Evolutionary conservation across 2,888 invertebrate genomes (phyloP), one percentile per base, ranked within the genome.

Genomic region (Drosophila sordidula): DNA sequence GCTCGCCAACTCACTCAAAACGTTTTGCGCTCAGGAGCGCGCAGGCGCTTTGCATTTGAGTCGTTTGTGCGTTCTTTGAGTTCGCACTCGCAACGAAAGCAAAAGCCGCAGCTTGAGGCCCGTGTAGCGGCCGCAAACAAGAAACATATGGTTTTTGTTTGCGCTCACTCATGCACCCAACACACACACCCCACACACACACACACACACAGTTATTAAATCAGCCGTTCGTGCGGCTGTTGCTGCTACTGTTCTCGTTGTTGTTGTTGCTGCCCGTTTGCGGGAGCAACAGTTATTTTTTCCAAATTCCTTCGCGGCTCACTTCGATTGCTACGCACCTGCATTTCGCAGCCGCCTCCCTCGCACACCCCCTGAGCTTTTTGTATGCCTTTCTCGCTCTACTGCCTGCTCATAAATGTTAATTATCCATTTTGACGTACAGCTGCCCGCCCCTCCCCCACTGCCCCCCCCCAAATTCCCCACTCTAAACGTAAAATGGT

Each of bases 131-230:
- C 44, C 54, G 66, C 82, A 66, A 78, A 80, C 74, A 82, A 68
- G 76, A 80, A 87, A 87, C 87, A 87, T 89, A 87, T 87, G 87
- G 89, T 89, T 80, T 80, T 72, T 80, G 75, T 80, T 78, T 83
- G 78, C 70, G 50, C 87, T 78, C 75, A 80, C 64, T 70, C 74
- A 76, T 45, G 42, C 66, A 54, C 65, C 49, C 8, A 45, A 46
- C 64, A 44, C 47, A 44, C 49, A 26, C 29, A 44, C 62, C 49
- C 8, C 47, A 46, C 64, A 44, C 47, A 44, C 49, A 26, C 29
- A 44, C 62, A 47, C 61, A 45, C 41, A 47, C 32, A 44, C 26
- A 46, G n/a, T n/a, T n/a, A n/a, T n/a, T 39, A 63, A 62, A 69
- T 55, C 67, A 59, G 63, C 71, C 79, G 66, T 68, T 73, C 39